Evolutionary conservation across 2,797 vertebrate genomes (phyloP).

Genomic region (Semotilus atromaculatus): DNA sequence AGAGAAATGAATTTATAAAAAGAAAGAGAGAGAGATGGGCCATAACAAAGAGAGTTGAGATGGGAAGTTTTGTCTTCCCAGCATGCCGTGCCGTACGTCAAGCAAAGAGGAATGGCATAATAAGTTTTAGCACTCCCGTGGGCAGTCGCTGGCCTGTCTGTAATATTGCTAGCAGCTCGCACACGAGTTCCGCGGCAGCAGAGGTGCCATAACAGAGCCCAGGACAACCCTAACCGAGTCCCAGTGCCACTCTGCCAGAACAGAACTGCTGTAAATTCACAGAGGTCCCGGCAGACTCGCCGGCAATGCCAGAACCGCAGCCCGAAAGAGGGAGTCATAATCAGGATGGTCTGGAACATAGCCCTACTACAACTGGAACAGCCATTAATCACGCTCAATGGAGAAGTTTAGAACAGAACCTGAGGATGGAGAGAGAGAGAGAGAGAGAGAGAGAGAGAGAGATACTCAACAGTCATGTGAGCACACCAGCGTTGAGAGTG

Average conservation of each 20-base stretch:
- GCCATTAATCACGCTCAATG: conserved; percentile 65
- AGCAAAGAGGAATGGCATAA: conserved; percentile 81
- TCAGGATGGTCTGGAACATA: conserved; percentile 56
- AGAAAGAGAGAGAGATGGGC: conserved; percentile 35
- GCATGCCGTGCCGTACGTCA: conserved; percentile 76
- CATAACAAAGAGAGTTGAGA: conserved; percentile 38
- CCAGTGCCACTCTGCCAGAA: conserved; percentile 59
- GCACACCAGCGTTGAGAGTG: not conserved
- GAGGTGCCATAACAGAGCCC: conserved; percentile 65
- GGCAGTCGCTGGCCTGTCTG: conserved; percentile 77
- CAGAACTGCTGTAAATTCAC: conserved; percentile 68
- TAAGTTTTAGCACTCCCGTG: conserved; percentile 76
- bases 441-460: not conserved
- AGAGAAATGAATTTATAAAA: conserved; percentile 29
- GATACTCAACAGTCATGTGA: not conserved
- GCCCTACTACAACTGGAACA: conserved; percentile 51
- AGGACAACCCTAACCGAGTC: conserved; percentile 60
- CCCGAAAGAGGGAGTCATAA: conserved; percentile 61
- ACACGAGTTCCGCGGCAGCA: conserved; percentile 60
- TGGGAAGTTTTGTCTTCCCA: conserved; percentile 64
- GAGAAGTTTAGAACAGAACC: conserved; percentile 49
- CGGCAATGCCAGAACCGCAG: conserved; percentile 52
- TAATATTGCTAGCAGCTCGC: conserved; percentile 76
- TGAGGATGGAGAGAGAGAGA: not conserved
- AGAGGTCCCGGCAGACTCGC: conserved; percentile 61